These are phyloP conservation scores for Drosophila lini DNA, from an alignment of 1,140 invertebrate genomes.

Conservation along the genomic window DNA sequence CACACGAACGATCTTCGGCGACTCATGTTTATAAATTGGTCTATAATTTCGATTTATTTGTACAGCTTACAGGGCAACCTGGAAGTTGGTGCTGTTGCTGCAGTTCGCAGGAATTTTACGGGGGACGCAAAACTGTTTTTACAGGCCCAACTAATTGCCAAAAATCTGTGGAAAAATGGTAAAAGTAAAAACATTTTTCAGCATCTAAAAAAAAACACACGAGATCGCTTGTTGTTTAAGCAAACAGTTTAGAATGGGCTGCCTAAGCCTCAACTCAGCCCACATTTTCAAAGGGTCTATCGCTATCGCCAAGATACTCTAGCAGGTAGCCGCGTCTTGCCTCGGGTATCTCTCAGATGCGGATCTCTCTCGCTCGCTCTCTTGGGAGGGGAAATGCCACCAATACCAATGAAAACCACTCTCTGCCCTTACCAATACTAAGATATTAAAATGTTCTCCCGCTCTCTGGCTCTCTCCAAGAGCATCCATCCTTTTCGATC, in stretches of 20 bases:
- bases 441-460: constrained; percentile 14
- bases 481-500: neutral
- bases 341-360: too few species aligned
- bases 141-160: constrained; percentile 73
- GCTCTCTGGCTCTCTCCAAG: constrained; percentile 26
- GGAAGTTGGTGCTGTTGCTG: neutral
- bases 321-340: constrained; percentile 43
- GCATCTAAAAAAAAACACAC: constrained; percentile 59
- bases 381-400: constrained; percentile 60
- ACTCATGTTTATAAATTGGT: constrained; percentile 84
- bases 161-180: constrained; percentile 63
- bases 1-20: constrained; percentile 62
- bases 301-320: constrained; percentile 37
- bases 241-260: constrained; percentile 62
- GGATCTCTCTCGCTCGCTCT: constrained; percentile 1
- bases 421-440: constrained; percentile 19
- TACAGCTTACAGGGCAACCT: constrained; percentile 58
- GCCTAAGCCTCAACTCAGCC: constrained; percentile 61
- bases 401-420: constrained; percentile 17
- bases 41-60: constrained; percentile 81
- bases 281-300: constrained; percentile 41
- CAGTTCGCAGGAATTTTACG: constrained; percentile 30
- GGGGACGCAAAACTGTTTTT: constrained; percentile 55
- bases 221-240: constrained; percentile 51
- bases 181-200: constrained; percentile 30